Evolutionary conservation across 2,113 vertebrate genomes (phyloP), one percentile per base, ranked within the genome.

Genomic region (Cryptomyrus ogoouensis): DNA sequence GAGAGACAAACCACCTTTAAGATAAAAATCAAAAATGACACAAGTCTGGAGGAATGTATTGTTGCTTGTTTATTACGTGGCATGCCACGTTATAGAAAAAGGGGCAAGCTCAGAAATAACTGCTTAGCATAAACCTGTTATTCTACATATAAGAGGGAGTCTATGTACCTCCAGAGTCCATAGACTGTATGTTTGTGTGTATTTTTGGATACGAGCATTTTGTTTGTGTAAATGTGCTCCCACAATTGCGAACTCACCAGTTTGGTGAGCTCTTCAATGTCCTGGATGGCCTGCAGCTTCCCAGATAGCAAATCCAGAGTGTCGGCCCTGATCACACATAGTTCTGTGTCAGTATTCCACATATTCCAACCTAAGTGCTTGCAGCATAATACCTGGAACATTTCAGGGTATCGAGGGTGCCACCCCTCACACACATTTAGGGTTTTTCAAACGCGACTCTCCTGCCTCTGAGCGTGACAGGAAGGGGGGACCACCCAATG

Each of bases 251-350:
- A 74, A 58, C 77, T 96, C 92, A 99, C 98, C 97, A 99, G 95
- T 56, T 93, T 92, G 0, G 96, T 98, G 90, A 99, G 95, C 92
- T 98, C 98, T 6, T 98, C 98, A 27, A 98, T 95, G 2, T 97
- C 97, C 2, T 94, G 95, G 91, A 98, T 97, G 83, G 95, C 93
- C 90, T 98, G 94, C 0, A 99, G 95, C 91, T 94, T 96, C 85
- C 74, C 93, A 5, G 98, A 96, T 88, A 99, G 94, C 15, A 93
- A 4, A 0, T 96, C 95, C 91, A 99, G 94, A 31, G 96, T 94
- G 1, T 97, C 96, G 4, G 97, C 96, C 91, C 97, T 97, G 91
- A 24, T 46, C 21, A 80, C 62, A 89, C 19, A 77, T 66, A 90
- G 0, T 49, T 89, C 0, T 92, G 19, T 47, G 39, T 84, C 83